Percentiles rank a stretch among this genome's conserved stretches.
phyloP scores from a whole-genome alignment of 2,888 invertebrate species.

The Pachydiplax longipennis region DNA sequence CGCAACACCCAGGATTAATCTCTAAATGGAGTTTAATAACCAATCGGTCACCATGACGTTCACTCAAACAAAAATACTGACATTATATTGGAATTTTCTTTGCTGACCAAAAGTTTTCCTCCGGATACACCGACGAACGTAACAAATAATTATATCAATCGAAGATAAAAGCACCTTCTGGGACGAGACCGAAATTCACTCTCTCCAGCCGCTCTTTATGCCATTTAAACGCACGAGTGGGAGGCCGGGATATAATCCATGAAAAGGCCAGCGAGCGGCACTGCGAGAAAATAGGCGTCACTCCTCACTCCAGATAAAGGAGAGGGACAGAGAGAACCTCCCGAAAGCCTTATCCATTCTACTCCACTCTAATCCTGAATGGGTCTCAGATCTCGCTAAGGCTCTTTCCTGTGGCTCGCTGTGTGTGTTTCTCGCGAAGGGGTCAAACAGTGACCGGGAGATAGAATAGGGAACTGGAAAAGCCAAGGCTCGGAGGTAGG shows the following conservation, averaged over 20 bases:
- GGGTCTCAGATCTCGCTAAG: conserved; percentile 1
- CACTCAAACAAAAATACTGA: too few relatives aligned
- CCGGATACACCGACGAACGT: too few relatives aligned
- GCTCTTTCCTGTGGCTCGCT: neutral
- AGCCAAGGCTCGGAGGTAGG: neutral
- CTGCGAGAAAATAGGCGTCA: neutral
- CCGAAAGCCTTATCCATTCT: conserved; percentile 20
- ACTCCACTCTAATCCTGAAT: conserved; percentile 13
- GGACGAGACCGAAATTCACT: too few relatives aligned
- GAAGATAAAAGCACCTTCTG: too few relatives aligned
- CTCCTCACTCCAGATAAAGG: neutral
- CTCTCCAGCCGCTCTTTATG: too few relatives aligned
- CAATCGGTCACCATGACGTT: too few relatives aligned
- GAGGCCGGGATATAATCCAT: neutral
- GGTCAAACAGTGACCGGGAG: conserved; percentile 25
- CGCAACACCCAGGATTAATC: too few relatives aligned
- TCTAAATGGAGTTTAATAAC: too few relatives aligned
- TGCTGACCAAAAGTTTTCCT: too few relatives aligned
- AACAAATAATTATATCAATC: too few relatives aligned
- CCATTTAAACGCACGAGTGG: neutral
- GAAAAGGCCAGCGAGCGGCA: neutral
- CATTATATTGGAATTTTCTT: too few relatives aligned
- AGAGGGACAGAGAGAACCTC: neutral
- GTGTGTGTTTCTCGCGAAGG: neutral
- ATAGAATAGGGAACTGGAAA: neutral